phyloP scores from a whole-genome alignment of 2,113 vertebrate genomes.

The Halcyon malimbica region DNA sequence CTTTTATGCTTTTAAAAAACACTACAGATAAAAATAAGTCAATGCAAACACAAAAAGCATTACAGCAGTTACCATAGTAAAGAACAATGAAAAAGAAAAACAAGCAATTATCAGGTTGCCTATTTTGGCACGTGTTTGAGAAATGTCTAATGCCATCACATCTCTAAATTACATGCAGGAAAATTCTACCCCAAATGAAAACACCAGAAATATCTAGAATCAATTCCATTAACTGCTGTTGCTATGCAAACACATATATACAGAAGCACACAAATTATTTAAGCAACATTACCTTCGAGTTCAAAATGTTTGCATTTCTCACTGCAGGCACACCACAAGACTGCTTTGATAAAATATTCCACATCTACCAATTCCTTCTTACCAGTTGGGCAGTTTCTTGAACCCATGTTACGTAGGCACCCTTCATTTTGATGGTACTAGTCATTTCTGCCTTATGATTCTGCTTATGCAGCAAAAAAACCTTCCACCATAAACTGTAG shows the following conservation, averaged over 20 bases:
- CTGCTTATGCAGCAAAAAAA: background rate
- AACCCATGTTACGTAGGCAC: background rate
- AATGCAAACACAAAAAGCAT: background rate
- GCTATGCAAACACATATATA: background rate
- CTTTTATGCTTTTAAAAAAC: conserved; percentile 32
- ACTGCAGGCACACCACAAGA: background rate
- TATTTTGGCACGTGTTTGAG: background rate
- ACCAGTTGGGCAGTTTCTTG: background rate
- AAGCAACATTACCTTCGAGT: conserved; percentile 6
- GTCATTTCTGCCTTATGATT: background rate
- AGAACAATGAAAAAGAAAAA: conserved; percentile 15
- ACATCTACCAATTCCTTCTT: background rate
- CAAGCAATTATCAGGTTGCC: background rate
- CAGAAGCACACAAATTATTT: conserved; percentile 21
- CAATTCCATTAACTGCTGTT: background rate
- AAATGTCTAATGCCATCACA: background rate
- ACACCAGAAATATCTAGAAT: background rate
- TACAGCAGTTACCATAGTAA: background rate
- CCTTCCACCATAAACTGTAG: background rate
- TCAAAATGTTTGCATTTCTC: background rate
- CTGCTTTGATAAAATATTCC: background rate
- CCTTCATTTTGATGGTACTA: background rate
- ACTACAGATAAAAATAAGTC: background rate
- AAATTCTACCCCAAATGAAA: background rate
- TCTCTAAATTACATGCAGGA: background rate